These are phyloP conservation scores for Etheostoma nigrum DNA, from an alignment of 2,797 vertebrate species.

Conservation along the genomic window DNA sequence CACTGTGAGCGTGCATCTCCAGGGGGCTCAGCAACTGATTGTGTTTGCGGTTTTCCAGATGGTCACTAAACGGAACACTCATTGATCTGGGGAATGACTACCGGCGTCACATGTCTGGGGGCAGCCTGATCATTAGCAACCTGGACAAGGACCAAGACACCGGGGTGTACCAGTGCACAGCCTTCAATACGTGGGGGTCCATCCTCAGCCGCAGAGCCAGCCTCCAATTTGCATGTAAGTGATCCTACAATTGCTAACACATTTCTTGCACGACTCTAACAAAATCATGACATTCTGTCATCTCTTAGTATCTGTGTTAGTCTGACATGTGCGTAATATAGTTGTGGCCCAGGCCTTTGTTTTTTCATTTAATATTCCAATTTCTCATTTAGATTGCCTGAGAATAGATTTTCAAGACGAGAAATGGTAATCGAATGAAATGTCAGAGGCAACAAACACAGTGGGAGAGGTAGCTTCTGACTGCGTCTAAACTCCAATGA, in stretches of 20 bases:
- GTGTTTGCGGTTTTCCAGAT: slow-evolving; percentile 91
- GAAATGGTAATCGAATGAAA: slow-evolving; percentile 79
- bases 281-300: slow-evolving; percentile 35
- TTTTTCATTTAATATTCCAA: slow-evolving; percentile 41
- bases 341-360: slow-evolving; percentile 8
- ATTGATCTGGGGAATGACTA: slow-evolving; percentile 88
- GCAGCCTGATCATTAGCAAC: slow-evolving; percentile 88
- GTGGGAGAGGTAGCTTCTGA: slow-evolving; percentile 73
- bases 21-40: slow-evolving; percentile 80
- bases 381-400: slow-evolving; percentile 69
- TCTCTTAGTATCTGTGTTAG: slow-evolving; percentile 41
- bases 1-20: slow-evolving; percentile 72
- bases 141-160: slow-evolving; percentile 88
- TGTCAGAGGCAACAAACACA: slow-evolving; percentile 79
- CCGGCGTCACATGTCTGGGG: slow-evolving; percentile 87
- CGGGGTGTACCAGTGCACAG: slow-evolving; percentile 88
- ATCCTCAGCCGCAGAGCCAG: slow-evolving; percentile 87
- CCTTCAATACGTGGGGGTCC: slow-evolving; percentile 85
- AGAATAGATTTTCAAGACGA: slow-evolving; percentile 72
- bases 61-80: slow-evolving; percentile 91
- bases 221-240: slow-evolving; percentile 92
- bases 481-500: slow-evolving; percentile 80
- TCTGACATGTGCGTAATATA: slow-evolving; percentile 38
- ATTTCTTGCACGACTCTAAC: slow-evolving; percentile 23
- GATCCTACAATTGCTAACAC: slow-evolving; percentile 38